A percentile compares a stretch with the other conserved stretches of the same genome.
These are phyloP conservation scores for Bhutanitis thaidina DNA, from an alignment of 2,888 invertebrate genomes.

Conservation along the genomic window DNA sequence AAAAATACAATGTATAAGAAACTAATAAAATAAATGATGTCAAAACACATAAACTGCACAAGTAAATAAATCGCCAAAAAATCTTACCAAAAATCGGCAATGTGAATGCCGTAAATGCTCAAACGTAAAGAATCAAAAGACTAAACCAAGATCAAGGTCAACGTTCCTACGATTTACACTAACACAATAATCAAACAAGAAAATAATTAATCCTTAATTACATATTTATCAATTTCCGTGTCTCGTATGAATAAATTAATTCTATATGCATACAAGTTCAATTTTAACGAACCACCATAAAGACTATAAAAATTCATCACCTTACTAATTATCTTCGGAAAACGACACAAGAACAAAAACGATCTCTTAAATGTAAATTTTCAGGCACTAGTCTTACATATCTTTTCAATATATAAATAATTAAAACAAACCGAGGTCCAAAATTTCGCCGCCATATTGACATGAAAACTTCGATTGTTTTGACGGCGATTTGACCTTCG, in stretches of 20 bases:
- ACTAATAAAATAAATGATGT: no score
- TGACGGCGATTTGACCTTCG: slow-evolving; percentile 75
- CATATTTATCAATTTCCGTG: neutral
- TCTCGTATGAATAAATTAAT: no score
- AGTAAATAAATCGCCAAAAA: no score
- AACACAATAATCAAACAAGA: neutral
- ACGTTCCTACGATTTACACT: neutral
- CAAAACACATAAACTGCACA: no score
- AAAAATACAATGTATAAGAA: no score
- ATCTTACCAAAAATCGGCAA: no score
- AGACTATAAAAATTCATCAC: neutral
- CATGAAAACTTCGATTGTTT: slow-evolving; percentile 73
- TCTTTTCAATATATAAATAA: neutral
- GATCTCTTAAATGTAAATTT: neutral
- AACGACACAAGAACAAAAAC: neutral
- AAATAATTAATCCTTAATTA: no score
- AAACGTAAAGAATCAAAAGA: no score
- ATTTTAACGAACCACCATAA: no score
- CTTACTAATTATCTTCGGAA: neutral
- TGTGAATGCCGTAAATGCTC: no score
- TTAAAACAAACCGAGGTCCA: slow-evolving; percentile 44
- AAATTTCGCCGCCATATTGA: slow-evolving; percentile 71
- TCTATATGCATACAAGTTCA: no score
- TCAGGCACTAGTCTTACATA: no score
- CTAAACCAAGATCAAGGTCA: neutral